Conservation (phyloP, 2,888 invertebrate species). For the Caenorhabditis wallacei region DNA sequence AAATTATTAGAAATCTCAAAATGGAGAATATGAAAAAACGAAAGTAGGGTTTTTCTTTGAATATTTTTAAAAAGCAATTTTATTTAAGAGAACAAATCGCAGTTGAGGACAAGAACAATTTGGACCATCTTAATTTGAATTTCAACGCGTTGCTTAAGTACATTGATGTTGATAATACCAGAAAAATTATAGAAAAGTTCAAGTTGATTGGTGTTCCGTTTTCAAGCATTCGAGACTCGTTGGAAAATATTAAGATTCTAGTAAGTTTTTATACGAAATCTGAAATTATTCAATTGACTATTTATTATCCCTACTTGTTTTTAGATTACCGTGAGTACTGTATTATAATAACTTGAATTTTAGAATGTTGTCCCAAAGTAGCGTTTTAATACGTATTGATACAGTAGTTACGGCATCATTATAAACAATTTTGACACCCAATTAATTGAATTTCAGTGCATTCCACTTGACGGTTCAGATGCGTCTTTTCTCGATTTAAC, state of each 20-base stretch:
- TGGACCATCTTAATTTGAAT: not conserved
- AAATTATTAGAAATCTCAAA: not conserved
- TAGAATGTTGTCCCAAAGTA: too few species aligned
- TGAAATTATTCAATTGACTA: too few species aligned
- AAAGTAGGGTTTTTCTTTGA: not conserved
- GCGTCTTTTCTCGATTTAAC: too few species aligned
- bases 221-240: not conserved
- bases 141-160: not conserved
- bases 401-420: too few species aligned
- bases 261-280: not conserved
- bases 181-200: not conserved
- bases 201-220: not conserved
- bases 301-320: too few species aligned
- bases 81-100: constrained; percentile 1
- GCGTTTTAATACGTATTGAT: too few species aligned
- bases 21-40: not conserved
- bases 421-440: too few species aligned
- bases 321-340: too few species aligned
- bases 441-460: too few species aligned
- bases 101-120: not conserved
- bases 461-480: too few species aligned
- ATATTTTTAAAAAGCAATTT: too few species aligned
- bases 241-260: not conserved
- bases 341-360: too few species aligned
- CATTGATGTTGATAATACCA: not conserved